Evolutionary conservation across 64 coral and sea anemone genomes (phyloP), one percentile per base, ranked within the genome.

Genomic region (Montipora capricornis): DNA sequence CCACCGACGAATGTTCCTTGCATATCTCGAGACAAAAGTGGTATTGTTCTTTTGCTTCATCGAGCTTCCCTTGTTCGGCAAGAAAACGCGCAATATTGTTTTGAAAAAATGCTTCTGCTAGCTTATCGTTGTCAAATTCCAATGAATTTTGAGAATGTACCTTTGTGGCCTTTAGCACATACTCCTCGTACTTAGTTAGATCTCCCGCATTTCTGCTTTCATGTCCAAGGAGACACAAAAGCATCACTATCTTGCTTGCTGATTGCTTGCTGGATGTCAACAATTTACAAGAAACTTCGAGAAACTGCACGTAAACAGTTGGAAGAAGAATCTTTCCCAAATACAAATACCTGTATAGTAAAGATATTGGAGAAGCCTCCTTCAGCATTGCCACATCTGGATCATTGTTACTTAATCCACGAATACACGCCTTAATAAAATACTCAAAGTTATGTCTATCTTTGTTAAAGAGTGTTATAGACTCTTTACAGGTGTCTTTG

Each of bases 371-470:
- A 8, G 71, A 70, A 84, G 58, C 15, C 24, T 75, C 20, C 48
- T 49, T n/a, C 46, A 76, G 24, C 20, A 75, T 24, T 24, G 22
- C 22, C 22, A 24, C 17, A 12, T 61, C 74, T 44, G 52, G 49
- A 47, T 62, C 20, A 44, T 80, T 15, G 10, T 58, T 55, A 3
- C 16, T 57, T 9, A 80, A 58, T 22, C 78, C 78, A 68, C 37
- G 0, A 24, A 58, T 76, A 2, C 78, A 84, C 13, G 8, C 20
- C 45, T 89, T 66, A 12, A 94, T 29, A 57, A 74, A 80, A 82
- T 90, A 67, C 49, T 94, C 93, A 24, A 94, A 81, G 13, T 94
- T 80, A 20, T 29, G 74, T 67, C 93, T 89, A 19, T 94, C 78
- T 6, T 76, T 48, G 61, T 77, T 61, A 68, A 94, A 94, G 58